phyloP scores from a whole-genome alignment of 2,888 invertebrate species.

The Scaptomyza polygonia region DNA sequence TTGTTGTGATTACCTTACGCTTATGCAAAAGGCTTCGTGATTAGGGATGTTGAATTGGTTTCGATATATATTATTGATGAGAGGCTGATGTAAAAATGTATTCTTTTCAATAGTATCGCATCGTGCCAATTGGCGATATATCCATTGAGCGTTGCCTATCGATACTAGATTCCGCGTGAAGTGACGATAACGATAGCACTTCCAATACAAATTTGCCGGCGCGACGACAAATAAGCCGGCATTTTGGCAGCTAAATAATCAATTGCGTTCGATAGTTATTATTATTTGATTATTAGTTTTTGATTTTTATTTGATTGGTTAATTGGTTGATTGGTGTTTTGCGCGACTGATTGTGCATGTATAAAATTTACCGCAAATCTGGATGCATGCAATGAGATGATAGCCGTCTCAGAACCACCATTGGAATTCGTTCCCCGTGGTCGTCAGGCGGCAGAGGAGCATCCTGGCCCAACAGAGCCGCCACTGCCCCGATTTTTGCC shows the following conservation, averaged over 20 bases:
- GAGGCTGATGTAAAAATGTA: not conserved
- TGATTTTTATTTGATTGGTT: conserved; percentile 9
- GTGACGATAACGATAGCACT: conserved; percentile 35
- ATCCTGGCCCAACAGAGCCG: conserved; percentile 89
- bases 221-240: conserved; percentile 45
- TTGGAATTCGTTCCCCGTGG: conserved; percentile 96
- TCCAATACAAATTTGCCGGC: conserved; percentile 52
- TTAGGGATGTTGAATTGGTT: conserved; percentile 21
- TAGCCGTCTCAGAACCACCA: conserved; percentile 96
- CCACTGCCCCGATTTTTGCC: conserved; percentile 84
- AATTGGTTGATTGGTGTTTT: conserved; percentile 1
- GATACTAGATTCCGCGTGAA: conserved; percentile 11
- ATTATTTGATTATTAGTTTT: not conserved
- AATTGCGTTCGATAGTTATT: not conserved
- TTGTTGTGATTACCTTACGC: conserved; percentile 71
- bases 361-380: conserved; percentile 88
- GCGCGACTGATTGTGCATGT: conserved; percentile 30
- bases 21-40: conserved; percentile 55
- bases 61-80: conserved; percentile 10
- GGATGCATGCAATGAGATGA: conserved; percentile 92
- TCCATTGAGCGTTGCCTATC: not conserved
- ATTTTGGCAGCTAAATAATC: conserved; percentile 19
- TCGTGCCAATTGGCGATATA: not conserved
- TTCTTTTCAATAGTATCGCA: not conserved
- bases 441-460: conserved; percentile 90